phyloP scores from a whole-genome alignment of 2,113 vertebrate species.

The Poecile atricapillus region DNA sequence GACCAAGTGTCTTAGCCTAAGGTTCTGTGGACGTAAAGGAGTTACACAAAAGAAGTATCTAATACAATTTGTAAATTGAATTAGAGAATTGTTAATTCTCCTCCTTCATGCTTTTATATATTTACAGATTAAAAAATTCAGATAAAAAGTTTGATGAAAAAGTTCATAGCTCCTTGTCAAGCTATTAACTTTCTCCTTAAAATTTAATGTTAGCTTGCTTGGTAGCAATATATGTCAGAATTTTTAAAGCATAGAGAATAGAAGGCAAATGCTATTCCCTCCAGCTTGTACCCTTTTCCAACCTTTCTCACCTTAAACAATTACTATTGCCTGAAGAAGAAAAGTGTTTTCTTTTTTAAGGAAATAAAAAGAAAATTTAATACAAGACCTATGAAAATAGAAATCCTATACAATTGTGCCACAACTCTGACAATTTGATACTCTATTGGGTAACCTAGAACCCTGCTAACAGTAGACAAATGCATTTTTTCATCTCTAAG shows the following conservation, averaged over 20 bases:
- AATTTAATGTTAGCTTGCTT: background rate
- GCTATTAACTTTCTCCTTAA: background rate
- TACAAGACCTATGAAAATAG: background rate
- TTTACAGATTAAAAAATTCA: background rate
- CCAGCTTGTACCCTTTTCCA: conserved; percentile 65
- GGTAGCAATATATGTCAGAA: background rate
- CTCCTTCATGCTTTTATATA: background rate
- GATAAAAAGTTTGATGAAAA: background rate
- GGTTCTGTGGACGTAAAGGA: background rate
- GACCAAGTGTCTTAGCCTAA: background rate
- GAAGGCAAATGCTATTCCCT: conserved; percentile 43
- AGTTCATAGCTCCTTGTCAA: background rate
- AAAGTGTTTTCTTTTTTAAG: background rate
- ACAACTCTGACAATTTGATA: conserved; percentile 66
- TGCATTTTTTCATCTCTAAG: background rate
- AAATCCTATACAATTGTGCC: conserved; percentile 61
- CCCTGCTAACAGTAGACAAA: conserved; percentile 48
- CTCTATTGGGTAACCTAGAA: conserved; percentile 55
- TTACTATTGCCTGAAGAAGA: conserved; percentile 48
- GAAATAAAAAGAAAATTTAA: background rate
- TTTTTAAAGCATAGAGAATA: background rate
- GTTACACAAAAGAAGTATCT: background rate
- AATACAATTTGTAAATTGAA: background rate
- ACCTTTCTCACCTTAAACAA: conserved; percentile 75
- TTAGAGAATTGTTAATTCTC: background rate